These are phyloP conservation scores for Lacerta viridis DNA, from an alignment of 2,797 vertebrate genomes.

Conservation along the genomic window DNA sequence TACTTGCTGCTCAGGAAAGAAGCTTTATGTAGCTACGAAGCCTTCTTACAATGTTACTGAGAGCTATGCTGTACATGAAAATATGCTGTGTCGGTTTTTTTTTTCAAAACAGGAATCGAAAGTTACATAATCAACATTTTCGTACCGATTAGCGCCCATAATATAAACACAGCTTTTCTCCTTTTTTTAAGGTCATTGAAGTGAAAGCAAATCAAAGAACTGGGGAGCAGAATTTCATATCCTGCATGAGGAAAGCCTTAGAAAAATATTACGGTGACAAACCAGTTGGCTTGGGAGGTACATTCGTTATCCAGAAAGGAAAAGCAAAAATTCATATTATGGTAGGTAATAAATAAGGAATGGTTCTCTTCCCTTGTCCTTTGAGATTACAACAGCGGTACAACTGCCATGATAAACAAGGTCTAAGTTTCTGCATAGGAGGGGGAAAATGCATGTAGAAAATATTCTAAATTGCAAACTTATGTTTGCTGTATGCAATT, in stretches of 20 bases:
- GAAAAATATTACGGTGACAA: slow-evolving; percentile 89
- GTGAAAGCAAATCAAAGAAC: slow-evolving; percentile 90
- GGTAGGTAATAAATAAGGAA: slow-evolving; percentile 80
- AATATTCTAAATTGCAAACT: background rate
- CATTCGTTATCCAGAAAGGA: slow-evolving; percentile 94
- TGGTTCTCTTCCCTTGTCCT: background rate
- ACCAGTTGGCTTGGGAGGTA: slow-evolving; percentile 92
- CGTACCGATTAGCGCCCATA: background rate
- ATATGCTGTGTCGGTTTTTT: no score
- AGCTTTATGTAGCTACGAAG: no score
- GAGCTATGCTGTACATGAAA: no score
- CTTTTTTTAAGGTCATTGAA: slow-evolving; percentile 88
- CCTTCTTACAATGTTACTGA: no score
- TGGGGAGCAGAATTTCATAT: slow-evolving; percentile 90
- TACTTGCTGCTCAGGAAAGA: no score
- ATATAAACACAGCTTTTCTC: slow-evolving; percentile 17
- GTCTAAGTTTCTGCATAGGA: background rate
- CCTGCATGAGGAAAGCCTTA: slow-evolving; percentile 89
- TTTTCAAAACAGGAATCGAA: background rate
- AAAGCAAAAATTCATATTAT: slow-evolving; percentile 96
- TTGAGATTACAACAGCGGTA: background rate
- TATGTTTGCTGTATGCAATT: background rate
- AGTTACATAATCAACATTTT: background rate
- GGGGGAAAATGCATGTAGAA: background rate
- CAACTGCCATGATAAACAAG: background rate